Evolutionary conservation across 2,797 vertebrate genomes (phyloP), one percentile per base, ranked within the genome.

Genomic region (Darevskia mixta): DNA sequence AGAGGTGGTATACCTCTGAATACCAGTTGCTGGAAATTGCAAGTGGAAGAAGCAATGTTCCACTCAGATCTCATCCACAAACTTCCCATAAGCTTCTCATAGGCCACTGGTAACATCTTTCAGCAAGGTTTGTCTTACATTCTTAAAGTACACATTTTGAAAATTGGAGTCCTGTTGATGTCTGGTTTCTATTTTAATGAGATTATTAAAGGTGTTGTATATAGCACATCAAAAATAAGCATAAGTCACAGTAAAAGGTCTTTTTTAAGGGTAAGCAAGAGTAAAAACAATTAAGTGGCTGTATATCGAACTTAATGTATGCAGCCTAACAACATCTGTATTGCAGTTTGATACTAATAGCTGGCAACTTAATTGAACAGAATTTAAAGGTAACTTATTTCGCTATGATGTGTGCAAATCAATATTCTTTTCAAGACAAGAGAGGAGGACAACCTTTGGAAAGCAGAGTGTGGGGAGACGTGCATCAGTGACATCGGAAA

Each of bases 401-500:
- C 2, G 7, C 55, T 75, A 10, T 72, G 27, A 71, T 45, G 88
- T 90, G 20, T 90, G 75, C 91, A 82, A 83, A 86, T 29, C 88
- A 83, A 23, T 87, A 88, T 81, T 91, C 90, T 93, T 89, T 89
- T 91, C 89, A 90, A 96, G 95, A 88, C 96, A 99, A 90, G 98
- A 98, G 83, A 97, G 96, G 87, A 97, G 96, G 86, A 95, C 97
- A 90, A 95, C 96, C 0, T 98, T 98, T 96, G 98, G 98, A 79
- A 99, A 98, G 85, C 95, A 98, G 85, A 98, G 92, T 93, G 93
- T 98, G 45, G 95, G 97, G 86, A 99, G 96, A 94, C 96, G 98
- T 3, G 96, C 96, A 55, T 96, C 98, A 78, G 96, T 90, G 87
- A 97, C 96, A 23, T 98, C 98, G 17, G 99, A 99, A 91, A 98